Percentiles rank a stretch among this genome's conserved stretches.
These are phyloP conservation scores for Nowickia ferox DNA, from an alignment of 2,888 invertebrate species.

Conservation along the genomic window DNA sequence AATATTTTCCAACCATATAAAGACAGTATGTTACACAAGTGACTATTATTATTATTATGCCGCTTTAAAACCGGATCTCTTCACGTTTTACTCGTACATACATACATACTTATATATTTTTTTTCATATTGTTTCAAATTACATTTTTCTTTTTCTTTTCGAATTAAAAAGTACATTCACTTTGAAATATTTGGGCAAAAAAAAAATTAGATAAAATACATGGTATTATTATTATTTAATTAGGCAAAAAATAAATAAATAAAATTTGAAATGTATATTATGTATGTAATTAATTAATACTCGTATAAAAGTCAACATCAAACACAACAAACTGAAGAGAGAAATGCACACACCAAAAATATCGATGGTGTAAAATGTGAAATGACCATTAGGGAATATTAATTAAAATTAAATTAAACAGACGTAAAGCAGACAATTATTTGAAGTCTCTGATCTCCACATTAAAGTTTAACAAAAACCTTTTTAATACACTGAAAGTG, in stretches of 20 bases:
- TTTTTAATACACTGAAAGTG: neutral
- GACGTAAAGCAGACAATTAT: slow-evolving; percentile 6
- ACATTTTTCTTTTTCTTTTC: slow-evolving; percentile 54
- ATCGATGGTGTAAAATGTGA: slow-evolving; percentile 45
- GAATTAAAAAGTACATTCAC: slow-evolving; percentile 81
- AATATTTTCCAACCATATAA: slow-evolving; percentile 55
- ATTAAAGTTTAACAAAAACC: neutral
- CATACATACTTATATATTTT: neutral
- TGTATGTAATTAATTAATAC: slow-evolving; percentile 29
- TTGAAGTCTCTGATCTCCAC: slow-evolving; percentile 41
- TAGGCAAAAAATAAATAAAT: slow-evolving; percentile 17
- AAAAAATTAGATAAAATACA: slow-evolving; percentile 42
- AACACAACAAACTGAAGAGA: slow-evolving; percentile 22
- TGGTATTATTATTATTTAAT: slow-evolving; percentile 31
- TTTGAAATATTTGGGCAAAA: slow-evolving; percentile 76
- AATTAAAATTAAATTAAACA: slow-evolving; percentile 48
- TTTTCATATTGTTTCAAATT: slow-evolving; percentile 35
- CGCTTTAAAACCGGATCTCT: slow-evolving; percentile 80
- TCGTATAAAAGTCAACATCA: slow-evolving; percentile 17
- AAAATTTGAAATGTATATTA: slow-evolving; percentile 49
- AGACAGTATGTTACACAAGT: slow-evolving; percentile 69
- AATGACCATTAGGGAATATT: slow-evolving; percentile 51
- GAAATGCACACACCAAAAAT: slow-evolving; percentile 40
- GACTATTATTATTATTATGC: slow-evolving; percentile 66
- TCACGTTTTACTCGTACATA: slow-evolving; percentile 41